A percentile compares a stretch with the other conserved stretches of the same genome.
Conservation (phyloP, 1,140 invertebrate species). For the Zaprionus nigranus region DNA sequence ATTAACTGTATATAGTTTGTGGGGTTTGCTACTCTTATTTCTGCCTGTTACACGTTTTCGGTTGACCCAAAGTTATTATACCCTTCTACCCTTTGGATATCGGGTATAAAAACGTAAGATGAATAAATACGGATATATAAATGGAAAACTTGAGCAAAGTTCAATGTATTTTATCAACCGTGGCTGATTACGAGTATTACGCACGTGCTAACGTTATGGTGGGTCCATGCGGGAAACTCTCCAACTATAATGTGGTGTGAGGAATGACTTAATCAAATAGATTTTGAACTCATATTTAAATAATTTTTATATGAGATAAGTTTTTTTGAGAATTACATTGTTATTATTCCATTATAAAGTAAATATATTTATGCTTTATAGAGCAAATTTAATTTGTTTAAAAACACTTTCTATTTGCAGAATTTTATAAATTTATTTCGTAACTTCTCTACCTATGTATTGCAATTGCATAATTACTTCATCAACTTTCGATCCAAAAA, state of each 20-base stretch:
- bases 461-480: background rate
- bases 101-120: background rate
- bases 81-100: no score
- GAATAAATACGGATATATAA: background rate
- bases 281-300: constrained; percentile 4
- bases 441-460: background rate
- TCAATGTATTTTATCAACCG: constrained; percentile 10
- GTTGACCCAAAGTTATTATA: no score
- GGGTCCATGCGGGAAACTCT: background rate
- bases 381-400: background rate
- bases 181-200: background rate
- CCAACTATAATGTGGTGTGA: background rate
- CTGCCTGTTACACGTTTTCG: no score
- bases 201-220: background rate
- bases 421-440: background rate
- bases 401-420: background rate
- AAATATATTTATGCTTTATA: background rate
- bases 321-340: background rate
- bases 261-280: background rate
- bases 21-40: no score
- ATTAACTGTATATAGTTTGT: no score
- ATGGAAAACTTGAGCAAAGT: constrained; percentile 15
- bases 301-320: background rate
- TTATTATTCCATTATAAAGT: background rate
- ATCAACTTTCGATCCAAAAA: background rate